Conservation (phyloP, 2,113 vertebrate genomes). For the Heterochromis multidens region DNA sequence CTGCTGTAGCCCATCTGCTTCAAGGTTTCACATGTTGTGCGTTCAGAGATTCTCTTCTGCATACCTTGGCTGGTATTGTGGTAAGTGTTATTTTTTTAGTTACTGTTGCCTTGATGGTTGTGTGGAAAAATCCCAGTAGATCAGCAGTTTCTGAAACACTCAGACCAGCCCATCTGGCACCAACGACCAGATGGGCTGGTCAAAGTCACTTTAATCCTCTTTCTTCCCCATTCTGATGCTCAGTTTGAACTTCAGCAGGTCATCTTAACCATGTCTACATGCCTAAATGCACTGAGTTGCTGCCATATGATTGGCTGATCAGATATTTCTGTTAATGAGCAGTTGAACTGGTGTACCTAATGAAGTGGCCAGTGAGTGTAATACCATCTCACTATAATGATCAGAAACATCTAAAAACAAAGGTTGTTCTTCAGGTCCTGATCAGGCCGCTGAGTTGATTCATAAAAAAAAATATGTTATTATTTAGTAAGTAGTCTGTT, state of each 20-base stretch:
- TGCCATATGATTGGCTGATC: neutral
- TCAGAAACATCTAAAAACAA: neutral
- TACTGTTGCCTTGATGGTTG: neutral
- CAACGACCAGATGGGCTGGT: neutral
- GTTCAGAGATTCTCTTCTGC: neutral
- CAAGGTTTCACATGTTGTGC: neutral
- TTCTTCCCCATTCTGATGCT: neutral
- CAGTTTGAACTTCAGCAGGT: no score
- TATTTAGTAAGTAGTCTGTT: neutral
- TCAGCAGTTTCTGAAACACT: neutral
- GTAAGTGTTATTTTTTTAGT: neutral
- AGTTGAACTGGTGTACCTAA: neutral
- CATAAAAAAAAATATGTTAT: neutral
- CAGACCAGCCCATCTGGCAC: neutral
- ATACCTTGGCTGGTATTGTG: accelerated
- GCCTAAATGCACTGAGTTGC: neutral
- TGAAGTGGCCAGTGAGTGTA: neutral
- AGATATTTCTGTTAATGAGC: neutral
- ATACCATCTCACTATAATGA: neutral
- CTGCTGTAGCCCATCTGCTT: no score
- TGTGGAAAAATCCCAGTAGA: neutral
- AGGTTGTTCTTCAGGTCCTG: neutral
- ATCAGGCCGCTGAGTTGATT: neutral
- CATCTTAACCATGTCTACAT: no score
- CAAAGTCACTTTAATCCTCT: neutral